Percentiles rank a stretch among this genome's conserved stretches.
These are phyloP conservation scores for Amblyraja radiata DNA, from an alignment of 2,797 vertebrate species.

Conservation along the genomic window DNA sequence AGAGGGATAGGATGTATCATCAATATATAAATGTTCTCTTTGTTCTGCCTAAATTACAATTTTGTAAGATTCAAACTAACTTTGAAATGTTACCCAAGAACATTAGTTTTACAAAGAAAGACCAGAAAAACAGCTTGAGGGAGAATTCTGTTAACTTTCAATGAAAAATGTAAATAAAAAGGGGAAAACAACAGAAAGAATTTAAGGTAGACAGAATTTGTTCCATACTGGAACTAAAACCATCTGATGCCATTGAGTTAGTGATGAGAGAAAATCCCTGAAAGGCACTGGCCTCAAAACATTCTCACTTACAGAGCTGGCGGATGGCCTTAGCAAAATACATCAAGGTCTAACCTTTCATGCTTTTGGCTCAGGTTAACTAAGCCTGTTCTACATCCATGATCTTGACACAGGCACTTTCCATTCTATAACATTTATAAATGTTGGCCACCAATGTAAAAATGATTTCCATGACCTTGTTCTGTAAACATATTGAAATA, in stretches of 20 bases:
- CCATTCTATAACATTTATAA: not conserved
- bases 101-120: not conserved
- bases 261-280: not conserved
- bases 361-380: not conserved
- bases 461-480: not conserved
- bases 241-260: not conserved
- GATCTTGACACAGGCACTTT: not conserved
- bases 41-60: not conserved
- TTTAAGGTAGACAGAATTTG: not conserved
- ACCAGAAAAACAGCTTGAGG: not conserved
- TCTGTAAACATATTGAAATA: not conserved
- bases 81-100: not conserved
- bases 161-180: not conserved
- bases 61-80: not conserved
- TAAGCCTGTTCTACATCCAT: not conserved
- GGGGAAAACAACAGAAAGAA: not conserved
- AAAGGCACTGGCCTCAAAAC: not conserved
- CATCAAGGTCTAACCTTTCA: not conserved
- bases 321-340: not conserved
- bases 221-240: not conserved
- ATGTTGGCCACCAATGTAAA: not conserved
- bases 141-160: not conserved
- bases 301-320: not conserved
- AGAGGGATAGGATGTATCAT: not conserved
- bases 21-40: not conserved